phyloP scores from a whole-genome alignment of 2,113 vertebrate species.

The Propithecus coquereli region DNA sequence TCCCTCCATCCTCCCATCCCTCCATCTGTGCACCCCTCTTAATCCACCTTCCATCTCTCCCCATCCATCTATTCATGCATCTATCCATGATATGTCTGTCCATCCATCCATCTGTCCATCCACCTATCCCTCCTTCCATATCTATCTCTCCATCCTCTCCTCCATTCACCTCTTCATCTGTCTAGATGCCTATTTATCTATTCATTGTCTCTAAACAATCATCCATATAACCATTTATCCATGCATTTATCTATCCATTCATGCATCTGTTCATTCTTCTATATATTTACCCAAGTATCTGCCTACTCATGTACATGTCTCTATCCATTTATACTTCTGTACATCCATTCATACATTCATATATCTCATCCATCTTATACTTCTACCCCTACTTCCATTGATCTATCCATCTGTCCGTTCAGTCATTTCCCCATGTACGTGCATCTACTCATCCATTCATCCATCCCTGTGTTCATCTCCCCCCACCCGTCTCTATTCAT shows the following conservation, averaged over 20 bases:
- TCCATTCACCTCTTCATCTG: not conserved
- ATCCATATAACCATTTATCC: not conserved
- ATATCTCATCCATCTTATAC: not conserved
- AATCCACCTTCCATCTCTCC: not conserved
- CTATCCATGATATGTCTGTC: not conserved
- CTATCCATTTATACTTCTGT: fast-evolving
- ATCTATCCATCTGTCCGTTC: not conserved
- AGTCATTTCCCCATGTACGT: not conserved
- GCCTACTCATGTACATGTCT: not conserved
- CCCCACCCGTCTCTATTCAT: not conserved
- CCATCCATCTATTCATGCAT: too few species aligned
- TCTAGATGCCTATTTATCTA: not conserved
- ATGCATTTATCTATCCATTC: not conserved
- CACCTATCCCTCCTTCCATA: not conserved
- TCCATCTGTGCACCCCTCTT: too few species aligned
- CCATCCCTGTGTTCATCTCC: not conserved
- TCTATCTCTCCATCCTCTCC: too few species aligned
- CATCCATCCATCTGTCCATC: too few species aligned
- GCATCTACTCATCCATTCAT: not conserved
- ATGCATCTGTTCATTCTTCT: not conserved
- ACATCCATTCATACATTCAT: not conserved
- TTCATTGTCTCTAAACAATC: not conserved
- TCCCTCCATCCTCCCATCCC: too few species aligned
- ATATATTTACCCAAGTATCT: not conserved
- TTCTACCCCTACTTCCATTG: not conserved